Evolutionary conservation across 1,140 invertebrate genomes (phyloP).

Genomic region (Oreohelix idahoensis): DNA sequence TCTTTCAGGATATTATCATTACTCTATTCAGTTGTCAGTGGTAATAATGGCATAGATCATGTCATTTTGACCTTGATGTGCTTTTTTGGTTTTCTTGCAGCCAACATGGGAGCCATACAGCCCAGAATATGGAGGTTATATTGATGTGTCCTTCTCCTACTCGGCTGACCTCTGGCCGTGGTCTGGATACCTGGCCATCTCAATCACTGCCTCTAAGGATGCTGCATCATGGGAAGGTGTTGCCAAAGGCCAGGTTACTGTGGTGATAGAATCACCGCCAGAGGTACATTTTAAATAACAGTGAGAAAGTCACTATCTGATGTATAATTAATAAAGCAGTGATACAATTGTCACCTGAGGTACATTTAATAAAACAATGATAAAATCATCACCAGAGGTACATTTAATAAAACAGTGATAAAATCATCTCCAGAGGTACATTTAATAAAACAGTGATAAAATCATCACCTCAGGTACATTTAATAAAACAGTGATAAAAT

Average conservation of each 20-base stretch:
- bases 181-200: conserved; percentile 94
- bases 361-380: no score
- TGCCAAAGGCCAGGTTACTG: conserved; percentile 86
- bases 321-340: no score
- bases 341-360: no score
- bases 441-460: not conserved
- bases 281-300: conserved; percentile 78
- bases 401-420: no score
- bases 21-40: no score
- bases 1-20: no score
- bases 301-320: no score
- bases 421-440: not conserved
- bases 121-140: conserved; percentile 79
- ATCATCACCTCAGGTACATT: no score
- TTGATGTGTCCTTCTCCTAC: conserved; percentile 76
- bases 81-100: conserved; percentile 42
- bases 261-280: conserved; percentile 87
- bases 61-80: no score
- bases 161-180: conserved; percentile 94
- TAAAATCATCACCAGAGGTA: no score
- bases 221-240: conserved; percentile 85
- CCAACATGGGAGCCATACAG: conserved; percentile 92
- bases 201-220: conserved; percentile 79
- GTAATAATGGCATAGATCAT: no score
- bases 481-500: no score